Conservation (phyloP, 2,113 vertebrate species). For the Cepphus grylle region DNA sequence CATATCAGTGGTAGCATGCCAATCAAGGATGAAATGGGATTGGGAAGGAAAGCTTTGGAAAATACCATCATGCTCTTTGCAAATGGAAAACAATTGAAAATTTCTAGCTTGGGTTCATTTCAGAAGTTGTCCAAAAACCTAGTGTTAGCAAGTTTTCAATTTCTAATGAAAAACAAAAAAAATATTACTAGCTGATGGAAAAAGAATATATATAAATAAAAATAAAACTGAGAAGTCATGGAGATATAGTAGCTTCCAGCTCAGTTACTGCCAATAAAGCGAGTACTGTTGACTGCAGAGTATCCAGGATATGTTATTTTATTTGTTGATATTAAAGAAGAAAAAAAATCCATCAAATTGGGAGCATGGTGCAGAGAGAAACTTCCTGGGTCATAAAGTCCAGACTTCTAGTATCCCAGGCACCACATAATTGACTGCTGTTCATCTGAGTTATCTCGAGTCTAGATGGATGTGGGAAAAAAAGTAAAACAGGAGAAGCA, state of each 20-base stretch:
- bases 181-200: neutral
- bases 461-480: neutral
- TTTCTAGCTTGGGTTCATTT: neutral
- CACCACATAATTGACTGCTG: constrained; percentile 49
- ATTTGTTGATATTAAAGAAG: constrained; percentile 23
- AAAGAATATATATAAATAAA: neutral
- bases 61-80: neutral
- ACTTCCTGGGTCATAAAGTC: constrained; percentile 42
- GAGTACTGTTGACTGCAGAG: neutral
- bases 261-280: neutral
- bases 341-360: neutral
- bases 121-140: neutral
- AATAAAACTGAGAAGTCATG: neutral
- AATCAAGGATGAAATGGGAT: neutral
- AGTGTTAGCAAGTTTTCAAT: neutral
- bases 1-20: neutral
- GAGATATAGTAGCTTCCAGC: neutral
- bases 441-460: constrained; percentile 30
- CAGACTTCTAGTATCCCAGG: constrained; percentile 25
- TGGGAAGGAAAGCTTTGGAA: neutral
- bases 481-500: neutral
- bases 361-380: neutral
- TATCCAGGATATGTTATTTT: neutral
- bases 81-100: neutral
- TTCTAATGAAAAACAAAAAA: neutral